phyloP scores from a whole-genome alignment of 2,797 vertebrate species.

The Anabas testudineus region DNA sequence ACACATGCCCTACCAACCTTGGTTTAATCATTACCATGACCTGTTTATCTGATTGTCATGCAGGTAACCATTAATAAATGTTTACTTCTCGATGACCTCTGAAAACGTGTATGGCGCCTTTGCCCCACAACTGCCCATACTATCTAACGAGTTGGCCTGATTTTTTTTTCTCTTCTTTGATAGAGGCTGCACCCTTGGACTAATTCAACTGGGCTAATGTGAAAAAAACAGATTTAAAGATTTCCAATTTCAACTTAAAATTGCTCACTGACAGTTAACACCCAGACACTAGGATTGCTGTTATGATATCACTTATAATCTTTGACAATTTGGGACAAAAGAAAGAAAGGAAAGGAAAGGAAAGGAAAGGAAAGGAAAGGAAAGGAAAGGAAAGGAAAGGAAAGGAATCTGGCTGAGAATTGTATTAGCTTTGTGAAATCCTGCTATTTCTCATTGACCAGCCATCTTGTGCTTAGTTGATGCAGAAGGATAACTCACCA shows the following conservation, averaged over 20 bases:
- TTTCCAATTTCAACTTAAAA: conserved; percentile 41
- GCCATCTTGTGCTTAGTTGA: conserved; percentile 78
- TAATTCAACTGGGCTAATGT: conserved; percentile 32
- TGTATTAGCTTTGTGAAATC: conserved; percentile 69
- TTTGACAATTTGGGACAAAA: conserved; percentile 16
- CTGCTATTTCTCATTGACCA: conserved; percentile 63
- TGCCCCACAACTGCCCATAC: conserved; percentile 89
- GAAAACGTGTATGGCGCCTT: conserved; percentile 88
- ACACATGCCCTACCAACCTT: conserved; percentile 84
- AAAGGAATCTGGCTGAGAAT: conserved; percentile 61
- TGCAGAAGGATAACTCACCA: conserved; percentile 90
- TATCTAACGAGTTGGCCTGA: conserved; percentile 71
- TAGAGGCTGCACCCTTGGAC: conserved; percentile 67
- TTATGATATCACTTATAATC: conserved; percentile 31
- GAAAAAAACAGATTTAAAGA: conserved; percentile 50
- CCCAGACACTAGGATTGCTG: conserved; percentile 1
- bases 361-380: conserved; percentile 19
- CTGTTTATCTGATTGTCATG: conserved; percentile 94
- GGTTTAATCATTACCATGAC: conserved; percentile 98
- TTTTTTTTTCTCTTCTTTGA: conserved; percentile 56
- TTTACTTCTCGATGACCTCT: conserved; percentile 98
- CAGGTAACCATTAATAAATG: conserved; percentile 99
- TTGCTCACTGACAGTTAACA: conserved; percentile 20
- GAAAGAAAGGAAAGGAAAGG: neutral
- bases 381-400: conserved; percentile 12